These are phyloP conservation scores for Hyppa rectilinea DNA, from an alignment of 2,888 invertebrate species.

Conservation along the genomic window DNA sequence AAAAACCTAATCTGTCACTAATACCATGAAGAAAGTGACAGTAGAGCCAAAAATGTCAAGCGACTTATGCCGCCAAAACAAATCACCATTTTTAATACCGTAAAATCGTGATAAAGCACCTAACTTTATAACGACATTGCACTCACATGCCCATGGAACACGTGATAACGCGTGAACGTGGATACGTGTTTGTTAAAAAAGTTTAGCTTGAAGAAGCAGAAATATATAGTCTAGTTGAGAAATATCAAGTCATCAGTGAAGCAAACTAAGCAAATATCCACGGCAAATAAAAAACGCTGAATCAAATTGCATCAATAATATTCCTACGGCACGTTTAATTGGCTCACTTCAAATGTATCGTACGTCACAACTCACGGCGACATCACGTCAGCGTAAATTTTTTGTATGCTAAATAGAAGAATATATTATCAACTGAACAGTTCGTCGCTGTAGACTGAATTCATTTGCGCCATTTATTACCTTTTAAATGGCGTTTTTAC, in stretches of 20 bases:
- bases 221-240: conserved; percentile 8
- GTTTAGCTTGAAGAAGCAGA: conserved; percentile 8
- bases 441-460: conserved; percentile 44
- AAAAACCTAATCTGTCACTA: neutral
- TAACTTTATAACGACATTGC: conserved; percentile 15
- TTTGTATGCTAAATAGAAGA: conserved; percentile 57
- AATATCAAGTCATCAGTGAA: neutral
- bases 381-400: conserved; percentile 29
- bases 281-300: neutral
- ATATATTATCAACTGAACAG: conserved; percentile 43
- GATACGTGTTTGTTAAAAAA: conserved; percentile 24
- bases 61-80: conserved; percentile 7
- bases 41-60: neutral
- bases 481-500: conserved; percentile 34
- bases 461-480: conserved; percentile 41
- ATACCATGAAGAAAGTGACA: neutral
- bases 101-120: conserved; percentile 26
- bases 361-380: conserved; percentile 33
- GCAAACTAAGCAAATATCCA: neutral
- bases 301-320: conserved; percentile 19
- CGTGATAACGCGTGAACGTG: conserved; percentile 26
- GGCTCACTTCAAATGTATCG: conserved; percentile 18
- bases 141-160: conserved; percentile 14
- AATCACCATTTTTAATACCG: conserved; percentile 20
- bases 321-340: conserved; percentile 18